Conservation (phyloP, 2,888 invertebrate species). For the Drosophila gaucha region DNA sequence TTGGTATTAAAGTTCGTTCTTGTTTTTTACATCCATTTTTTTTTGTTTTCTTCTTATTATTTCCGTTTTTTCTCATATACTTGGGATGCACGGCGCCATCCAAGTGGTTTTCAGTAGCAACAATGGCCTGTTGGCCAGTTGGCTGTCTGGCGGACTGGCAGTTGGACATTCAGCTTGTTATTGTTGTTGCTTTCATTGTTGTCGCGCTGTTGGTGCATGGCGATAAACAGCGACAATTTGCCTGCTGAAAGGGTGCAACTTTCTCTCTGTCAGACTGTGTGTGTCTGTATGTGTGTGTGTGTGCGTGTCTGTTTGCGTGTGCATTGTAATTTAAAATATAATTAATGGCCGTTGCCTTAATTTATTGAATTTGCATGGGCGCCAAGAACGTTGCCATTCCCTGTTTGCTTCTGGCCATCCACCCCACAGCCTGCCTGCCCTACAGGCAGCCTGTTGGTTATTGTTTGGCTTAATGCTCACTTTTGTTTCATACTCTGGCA, state of each 20-base stretch:
- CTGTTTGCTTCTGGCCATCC: constrained; percentile 37
- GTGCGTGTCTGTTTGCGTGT: constrained; percentile 40
- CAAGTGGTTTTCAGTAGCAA: constrained; percentile 68
- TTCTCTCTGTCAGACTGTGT: constrained; percentile 48
- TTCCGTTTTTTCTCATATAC: constrained; percentile 36
- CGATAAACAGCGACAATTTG: constrained; percentile 81
- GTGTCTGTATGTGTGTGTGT: constrained; percentile 10
- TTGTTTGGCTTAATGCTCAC: constrained; percentile 64
- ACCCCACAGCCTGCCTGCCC: neutral
- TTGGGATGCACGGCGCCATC: constrained; percentile 46
- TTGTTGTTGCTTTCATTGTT: constrained; percentile 36
- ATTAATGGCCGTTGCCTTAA: constrained; percentile 77
- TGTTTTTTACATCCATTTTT: too few species aligned
- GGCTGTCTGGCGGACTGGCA: neutral
- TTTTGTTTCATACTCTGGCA: constrained; percentile 44
- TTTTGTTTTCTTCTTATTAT: constrained; percentile 2
- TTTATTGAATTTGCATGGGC: constrained; percentile 79
- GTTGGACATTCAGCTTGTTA: constrained; percentile 23
- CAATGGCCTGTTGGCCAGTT: constrained; percentile 41
- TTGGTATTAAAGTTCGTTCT: constrained; percentile 39
- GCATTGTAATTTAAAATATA: constrained; percentile 80
- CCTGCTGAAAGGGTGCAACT: constrained; percentile 72
- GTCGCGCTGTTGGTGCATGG: constrained; percentile 54
- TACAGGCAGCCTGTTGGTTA: constrained; percentile 26
- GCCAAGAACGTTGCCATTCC: constrained; percentile 51